These are phyloP conservation scores for Eristalis arbustorum DNA, from an alignment of 2,888 invertebrate species.

Conservation along the genomic window DNA sequence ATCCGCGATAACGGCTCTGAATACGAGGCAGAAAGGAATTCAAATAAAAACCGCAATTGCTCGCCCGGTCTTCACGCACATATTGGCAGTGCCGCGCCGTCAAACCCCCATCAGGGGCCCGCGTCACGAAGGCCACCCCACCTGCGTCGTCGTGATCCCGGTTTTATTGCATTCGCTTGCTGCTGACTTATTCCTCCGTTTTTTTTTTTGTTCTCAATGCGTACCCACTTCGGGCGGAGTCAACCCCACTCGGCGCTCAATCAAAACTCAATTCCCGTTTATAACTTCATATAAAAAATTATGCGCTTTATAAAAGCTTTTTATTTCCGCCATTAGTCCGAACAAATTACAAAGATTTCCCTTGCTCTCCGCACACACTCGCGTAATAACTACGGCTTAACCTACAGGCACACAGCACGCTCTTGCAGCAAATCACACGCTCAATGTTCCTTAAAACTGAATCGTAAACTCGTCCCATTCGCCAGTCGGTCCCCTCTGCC, in stretches of 20 bases:
- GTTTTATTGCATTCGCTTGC: conserved; percentile 5
- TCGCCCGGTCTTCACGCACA: conserved; percentile 14
- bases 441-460: conserved; percentile 20
- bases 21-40: background rate
- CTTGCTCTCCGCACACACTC: background rate
- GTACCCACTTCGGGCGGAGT: background rate
- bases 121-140: conserved; percentile 39
- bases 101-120: conserved; percentile 22
- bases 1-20: conserved; percentile 29
- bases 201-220: background rate
- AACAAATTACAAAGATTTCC: conserved; percentile 35
- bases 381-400: conserved; percentile 17
- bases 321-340: conserved; percentile 50
- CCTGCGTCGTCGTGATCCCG: conserved; percentile 22
- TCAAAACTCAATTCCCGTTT: conserved; percentile 48
- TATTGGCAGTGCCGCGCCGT: background rate
- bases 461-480: conserved; percentile 16
- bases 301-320: conserved; percentile 62
- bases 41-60: conserved; percentile 60
- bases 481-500: background rate
- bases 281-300: conserved; percentile 52
- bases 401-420: conserved; percentile 41
- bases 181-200: no score
- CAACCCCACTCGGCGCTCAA: conserved; percentile 19
- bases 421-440: conserved; percentile 33